These are phyloP conservation scores for Orthosia gracilis DNA, from an alignment of 2,888 invertebrate species.

Conservation along the genomic window DNA sequence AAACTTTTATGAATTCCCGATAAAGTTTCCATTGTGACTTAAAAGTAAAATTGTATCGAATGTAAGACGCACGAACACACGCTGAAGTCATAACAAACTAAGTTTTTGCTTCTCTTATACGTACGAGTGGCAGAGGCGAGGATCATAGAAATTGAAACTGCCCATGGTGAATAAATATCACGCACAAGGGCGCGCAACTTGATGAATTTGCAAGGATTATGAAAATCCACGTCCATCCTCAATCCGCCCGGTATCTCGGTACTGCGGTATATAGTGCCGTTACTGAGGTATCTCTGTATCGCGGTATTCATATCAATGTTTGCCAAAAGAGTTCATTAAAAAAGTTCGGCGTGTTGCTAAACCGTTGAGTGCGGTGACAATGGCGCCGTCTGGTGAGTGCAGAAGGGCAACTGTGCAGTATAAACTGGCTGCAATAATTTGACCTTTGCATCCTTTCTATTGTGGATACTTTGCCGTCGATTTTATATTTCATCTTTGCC, in stretches of 20 bases:
- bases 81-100: conserved; percentile 32
- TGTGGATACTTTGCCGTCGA: background rate
- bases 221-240: conserved; percentile 57
- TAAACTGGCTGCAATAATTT: background rate
- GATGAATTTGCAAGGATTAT: conserved; percentile 58
- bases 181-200: conserved; percentile 49
- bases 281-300: conserved; percentile 4
- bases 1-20: conserved; percentile 4
- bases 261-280: background rate
- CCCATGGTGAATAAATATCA: conserved; percentile 56
- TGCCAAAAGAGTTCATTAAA: conserved; percentile 65
- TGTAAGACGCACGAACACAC: conserved; percentile 13
- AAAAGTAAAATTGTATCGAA: conserved; percentile 12
- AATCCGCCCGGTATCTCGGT: conserved; percentile 20
- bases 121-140: background rate
- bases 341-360: conserved; percentile 61
- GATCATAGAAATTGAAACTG: conserved; percentile 62
- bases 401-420: conserved; percentile 4
- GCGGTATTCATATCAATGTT: conserved; percentile 53
- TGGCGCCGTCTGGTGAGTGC: background rate
- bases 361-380: conserved; percentile 26
- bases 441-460: background rate
- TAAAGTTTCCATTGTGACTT: conserved; percentile 11
- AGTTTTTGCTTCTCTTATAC: conserved; percentile 25
- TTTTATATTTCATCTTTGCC: background rate